These are phyloP conservation scores for Tinamus major DNA, from an alignment of 2,797 vertebrate genomes.

Conservation along the genomic window DNA sequence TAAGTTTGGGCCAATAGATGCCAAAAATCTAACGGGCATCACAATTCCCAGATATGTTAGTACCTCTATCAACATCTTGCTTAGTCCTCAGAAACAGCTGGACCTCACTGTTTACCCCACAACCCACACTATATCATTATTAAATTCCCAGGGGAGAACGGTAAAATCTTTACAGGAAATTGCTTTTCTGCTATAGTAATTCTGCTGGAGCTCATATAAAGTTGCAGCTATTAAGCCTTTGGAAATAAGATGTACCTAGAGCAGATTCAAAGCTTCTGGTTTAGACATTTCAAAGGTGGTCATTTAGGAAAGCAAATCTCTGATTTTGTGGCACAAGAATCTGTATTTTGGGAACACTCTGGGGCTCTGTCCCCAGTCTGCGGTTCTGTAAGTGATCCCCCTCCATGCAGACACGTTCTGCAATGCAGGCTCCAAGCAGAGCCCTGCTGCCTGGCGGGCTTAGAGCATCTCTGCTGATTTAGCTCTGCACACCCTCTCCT, in stretches of 20 bases:
- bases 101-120: background rate
- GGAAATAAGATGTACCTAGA: constrained; percentile 44
- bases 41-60: background rate
- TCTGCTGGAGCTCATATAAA: constrained; percentile 38
- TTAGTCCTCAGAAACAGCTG: background rate
- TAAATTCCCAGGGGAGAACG: background rate
- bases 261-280: constrained; percentile 15
- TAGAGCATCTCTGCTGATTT: constrained; percentile 31
- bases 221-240: constrained; percentile 46
- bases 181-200: constrained; percentile 47
- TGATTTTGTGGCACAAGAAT: constrained; percentile 2
- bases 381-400: constrained; percentile 4
- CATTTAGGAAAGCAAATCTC: constrained; percentile 4
- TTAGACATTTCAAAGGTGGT: constrained; percentile 32
- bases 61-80: too few species aligned
- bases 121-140: constrained; percentile 24
- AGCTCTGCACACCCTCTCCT: background rate
- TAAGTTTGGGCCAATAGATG: background rate
- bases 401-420: background rate
- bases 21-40: background rate
- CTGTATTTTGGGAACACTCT: background rate
- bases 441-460: constrained; percentile 23
- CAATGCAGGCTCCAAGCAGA: background rate
- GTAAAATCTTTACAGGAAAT: constrained; percentile 43
- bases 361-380: background rate